Conservation (phyloP, 2,888 invertebrate species). For the Spilarctia lutea region DNA sequence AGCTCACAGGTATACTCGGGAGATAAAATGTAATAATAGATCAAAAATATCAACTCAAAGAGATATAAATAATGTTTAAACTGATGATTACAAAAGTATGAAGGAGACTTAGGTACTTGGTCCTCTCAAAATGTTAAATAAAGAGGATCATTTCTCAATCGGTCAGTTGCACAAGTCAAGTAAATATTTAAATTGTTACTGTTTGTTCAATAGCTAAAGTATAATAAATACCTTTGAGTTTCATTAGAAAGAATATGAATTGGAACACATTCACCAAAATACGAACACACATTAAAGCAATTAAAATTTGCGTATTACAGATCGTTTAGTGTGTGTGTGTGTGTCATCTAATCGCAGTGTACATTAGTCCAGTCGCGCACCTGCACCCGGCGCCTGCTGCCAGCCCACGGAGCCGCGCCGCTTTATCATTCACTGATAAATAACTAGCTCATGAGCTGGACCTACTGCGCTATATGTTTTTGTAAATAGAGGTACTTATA, state of each 20-base stretch:
- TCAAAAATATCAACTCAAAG: neutral
- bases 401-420: neutral
- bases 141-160: neutral
- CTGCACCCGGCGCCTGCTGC: neutral
- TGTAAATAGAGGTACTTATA: neutral
- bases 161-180: neutral
- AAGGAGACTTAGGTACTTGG: neutral
- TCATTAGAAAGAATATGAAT: neutral
- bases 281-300: neutral
- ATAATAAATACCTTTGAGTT: neutral
- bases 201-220: too few species aligned
- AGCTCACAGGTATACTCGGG: neutral
- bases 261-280: neutral
- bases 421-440: neutral
- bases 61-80: neutral
- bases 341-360: neutral
- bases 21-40: neutral
- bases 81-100: neutral
- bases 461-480: neutral
- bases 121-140: neutral
- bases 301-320: neutral
- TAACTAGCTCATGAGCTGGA: neutral
- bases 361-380: constrained; percentile 9
- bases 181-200: neutral
- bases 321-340: neutral